phyloP scores from a whole-genome alignment of 2,113 vertebrate genomes.

The Bufo bufo region DNA sequence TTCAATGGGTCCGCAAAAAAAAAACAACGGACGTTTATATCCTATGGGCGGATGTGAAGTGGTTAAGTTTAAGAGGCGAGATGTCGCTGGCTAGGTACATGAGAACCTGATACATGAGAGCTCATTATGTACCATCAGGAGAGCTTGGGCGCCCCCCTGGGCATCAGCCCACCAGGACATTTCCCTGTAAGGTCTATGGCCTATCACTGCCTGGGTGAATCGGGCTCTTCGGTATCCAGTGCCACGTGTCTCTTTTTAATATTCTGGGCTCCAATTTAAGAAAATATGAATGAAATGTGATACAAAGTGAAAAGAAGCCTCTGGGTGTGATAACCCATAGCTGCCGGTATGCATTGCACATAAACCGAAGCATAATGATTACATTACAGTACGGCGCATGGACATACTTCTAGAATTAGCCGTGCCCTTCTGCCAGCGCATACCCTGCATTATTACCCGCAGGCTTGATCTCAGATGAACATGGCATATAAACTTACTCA shows the following conservation, averaged over 20 bases:
- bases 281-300: constrained; percentile 46
- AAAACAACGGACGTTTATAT: too few species aligned
- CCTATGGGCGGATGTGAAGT: too few species aligned
- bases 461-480: constrained; percentile 26
- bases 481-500: constrained; percentile 16
- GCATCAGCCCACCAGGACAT: too few species aligned
- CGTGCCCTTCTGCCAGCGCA: background rate
- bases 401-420: constrained; percentile 43
- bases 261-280: constrained; percentile 9
- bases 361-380: constrained; percentile 1
- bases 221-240: background rate
- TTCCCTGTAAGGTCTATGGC: too few species aligned
- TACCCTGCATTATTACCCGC: background rate
- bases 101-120: too few species aligned
- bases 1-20: too few species aligned
- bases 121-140: too few species aligned
- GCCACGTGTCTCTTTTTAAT: background rate
- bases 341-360: constrained; percentile 15
- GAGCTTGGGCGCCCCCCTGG: too few species aligned
- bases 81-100: too few species aligned
- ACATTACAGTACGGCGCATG: constrained; percentile 5
- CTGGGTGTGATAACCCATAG: background rate
- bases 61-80: too few species aligned
- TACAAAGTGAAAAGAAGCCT: background rate
- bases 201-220: background rate